These are phyloP conservation scores for Platycheirus albimanus DNA, from an alignment of 2,888 invertebrate species.

Conservation along the genomic window DNA sequence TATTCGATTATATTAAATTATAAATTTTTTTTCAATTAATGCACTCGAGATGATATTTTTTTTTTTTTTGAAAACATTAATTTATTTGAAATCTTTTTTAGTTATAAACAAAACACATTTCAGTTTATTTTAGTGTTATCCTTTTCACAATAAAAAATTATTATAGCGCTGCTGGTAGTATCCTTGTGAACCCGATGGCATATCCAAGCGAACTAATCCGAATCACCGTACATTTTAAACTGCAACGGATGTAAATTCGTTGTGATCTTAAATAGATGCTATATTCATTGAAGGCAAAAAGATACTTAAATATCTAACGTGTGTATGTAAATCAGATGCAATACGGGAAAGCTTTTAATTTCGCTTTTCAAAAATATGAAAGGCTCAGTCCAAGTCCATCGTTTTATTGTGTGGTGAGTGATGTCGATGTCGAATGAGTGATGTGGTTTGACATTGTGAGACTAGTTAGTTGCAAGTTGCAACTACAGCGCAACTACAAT, in stretches of 20 bases:
- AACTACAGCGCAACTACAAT: constrained; percentile 39
- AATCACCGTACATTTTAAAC: constrained; percentile 64
- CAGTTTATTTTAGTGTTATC: neutral
- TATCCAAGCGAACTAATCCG: constrained; percentile 70
- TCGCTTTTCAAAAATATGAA: constrained; percentile 35
- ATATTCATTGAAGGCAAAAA: constrained; percentile 27
- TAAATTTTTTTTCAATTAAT: too few relatives aligned
- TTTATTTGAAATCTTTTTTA: too few relatives aligned
- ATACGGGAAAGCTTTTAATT: constrained; percentile 59
- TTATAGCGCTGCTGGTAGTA: constrained; percentile 15
- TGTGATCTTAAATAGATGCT: constrained; percentile 70
- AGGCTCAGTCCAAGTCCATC: neutral
- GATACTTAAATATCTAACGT: constrained; percentile 3
- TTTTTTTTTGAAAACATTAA: too few relatives aligned
- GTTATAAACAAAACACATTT: too few relatives aligned
- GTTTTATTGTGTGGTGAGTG: neutral
- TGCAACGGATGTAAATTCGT: constrained; percentile 70
- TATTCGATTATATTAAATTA: neutral
- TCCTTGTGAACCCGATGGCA: constrained; percentile 60
- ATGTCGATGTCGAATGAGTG: constrained; percentile 2
- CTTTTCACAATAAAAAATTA: constrained; percentile 28
- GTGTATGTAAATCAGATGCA: constrained; percentile 26
- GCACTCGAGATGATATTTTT: too few relatives aligned
- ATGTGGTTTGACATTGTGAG: constrained; percentile 17
- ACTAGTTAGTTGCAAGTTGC: constrained; percentile 3